phyloP scores from a whole-genome alignment of 2,113 vertebrate genomes.

The Bujurquina vittata region DNA sequence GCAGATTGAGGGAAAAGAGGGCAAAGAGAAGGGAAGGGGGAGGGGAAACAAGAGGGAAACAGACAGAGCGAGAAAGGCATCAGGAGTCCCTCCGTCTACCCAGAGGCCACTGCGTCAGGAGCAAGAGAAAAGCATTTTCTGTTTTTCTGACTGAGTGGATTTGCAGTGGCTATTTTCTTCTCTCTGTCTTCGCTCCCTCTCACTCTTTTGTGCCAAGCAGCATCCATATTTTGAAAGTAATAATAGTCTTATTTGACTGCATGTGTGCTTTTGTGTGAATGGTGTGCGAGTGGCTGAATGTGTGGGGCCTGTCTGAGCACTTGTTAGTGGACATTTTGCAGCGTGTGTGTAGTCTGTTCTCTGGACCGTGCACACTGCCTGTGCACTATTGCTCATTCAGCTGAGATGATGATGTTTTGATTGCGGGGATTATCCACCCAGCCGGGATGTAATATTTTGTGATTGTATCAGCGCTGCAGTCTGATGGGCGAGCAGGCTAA shows the following conservation, averaged over 20 bases:
- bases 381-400: conserved; percentile 46
- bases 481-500: conserved; percentile 35
- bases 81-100: conserved; percentile 37
- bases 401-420: conserved; percentile 65
- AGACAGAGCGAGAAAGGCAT: conserved; percentile 13
- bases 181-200: conserved; percentile 14
- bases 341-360: neutral
- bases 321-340: conserved; percentile 23
- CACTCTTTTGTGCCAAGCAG: conserved; percentile 30
- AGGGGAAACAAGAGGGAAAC: neutral
- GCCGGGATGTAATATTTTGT: conserved; percentile 34
- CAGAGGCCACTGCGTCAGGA: conserved; percentile 46
- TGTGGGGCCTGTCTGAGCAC: conserved; percentile 22
- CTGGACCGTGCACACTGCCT: neutral
- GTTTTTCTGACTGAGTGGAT: conserved; percentile 62
- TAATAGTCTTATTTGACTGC: conserved; percentile 10
- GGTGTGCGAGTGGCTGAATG: neutral
- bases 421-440: conserved; percentile 60
- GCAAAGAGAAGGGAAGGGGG: neutral
- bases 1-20: neutral
- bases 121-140: conserved; percentile 31
- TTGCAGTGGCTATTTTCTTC: conserved; percentile 55
- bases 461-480: conserved; percentile 26
- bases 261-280: neutral
- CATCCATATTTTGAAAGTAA: conserved; percentile 28